These are phyloP conservation scores for Exephanes ischioxanthus DNA, from an alignment of 2,888 invertebrate species.

Conservation along the genomic window DNA sequence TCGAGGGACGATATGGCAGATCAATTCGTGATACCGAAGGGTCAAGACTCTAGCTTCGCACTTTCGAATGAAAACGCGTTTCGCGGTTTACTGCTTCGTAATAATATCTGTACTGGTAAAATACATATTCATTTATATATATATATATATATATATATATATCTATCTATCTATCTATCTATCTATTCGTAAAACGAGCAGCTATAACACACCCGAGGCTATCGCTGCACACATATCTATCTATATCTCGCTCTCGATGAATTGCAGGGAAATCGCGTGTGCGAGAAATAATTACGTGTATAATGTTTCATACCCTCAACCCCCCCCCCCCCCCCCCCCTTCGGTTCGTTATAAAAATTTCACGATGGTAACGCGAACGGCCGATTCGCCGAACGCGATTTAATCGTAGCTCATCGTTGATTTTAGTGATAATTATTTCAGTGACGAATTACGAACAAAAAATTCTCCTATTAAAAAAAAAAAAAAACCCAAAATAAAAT, in stretches of 20 bases:
- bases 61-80: slow-evolving; percentile 62
- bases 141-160: slow-evolving; percentile 15
- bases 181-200: not conserved
- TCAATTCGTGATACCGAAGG: slow-evolving; percentile 43
- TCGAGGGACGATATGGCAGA: slow-evolving; percentile 17
- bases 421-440: not conserved
- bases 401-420: not conserved
- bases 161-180: not conserved
- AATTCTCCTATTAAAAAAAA: not conserved
- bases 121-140: not conserved
- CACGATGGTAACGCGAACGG: slow-evolving; percentile 2
- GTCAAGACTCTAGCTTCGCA: slow-evolving; percentile 58
- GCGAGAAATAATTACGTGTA: slow-evolving; percentile 58
- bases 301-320: slow-evolving; percentile 44
- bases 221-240: slow-evolving; percentile 21
- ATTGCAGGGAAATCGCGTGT: slow-evolving; percentile 61
- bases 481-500: not conserved
- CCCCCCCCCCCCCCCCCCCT: not conserved
- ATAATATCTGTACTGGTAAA: slow-evolving; percentile 43
- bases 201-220: slow-evolving; percentile 26
- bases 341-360: slow-evolving; percentile 51
- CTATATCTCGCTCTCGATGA: slow-evolving; percentile 43
- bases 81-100: slow-evolving; percentile 43
- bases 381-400: not conserved
- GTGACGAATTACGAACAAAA: not conserved